Conservation (phyloP, 2,113 vertebrate species). For the Pleuronectes platessa region DNA sequence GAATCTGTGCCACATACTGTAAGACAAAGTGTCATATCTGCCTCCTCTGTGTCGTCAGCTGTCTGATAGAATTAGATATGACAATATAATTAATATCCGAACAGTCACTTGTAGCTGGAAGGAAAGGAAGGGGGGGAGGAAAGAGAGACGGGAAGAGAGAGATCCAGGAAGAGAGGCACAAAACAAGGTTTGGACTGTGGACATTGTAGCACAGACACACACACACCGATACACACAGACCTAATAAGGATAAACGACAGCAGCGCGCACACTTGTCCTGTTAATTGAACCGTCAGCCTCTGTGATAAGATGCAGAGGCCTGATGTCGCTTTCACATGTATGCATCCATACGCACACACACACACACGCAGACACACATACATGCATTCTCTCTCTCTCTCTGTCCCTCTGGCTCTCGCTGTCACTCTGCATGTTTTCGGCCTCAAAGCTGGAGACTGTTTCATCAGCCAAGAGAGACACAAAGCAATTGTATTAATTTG, state of each 20-base stretch:
- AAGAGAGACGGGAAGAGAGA: constrained; percentile 2
- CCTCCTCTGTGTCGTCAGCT: constrained; percentile 14
- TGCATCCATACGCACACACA: constrained; percentile 41
- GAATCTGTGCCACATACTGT: constrained; percentile 20
- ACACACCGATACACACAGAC: not conserved
- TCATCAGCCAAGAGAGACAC: constrained; percentile 78
- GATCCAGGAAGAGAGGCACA: constrained; percentile 17
- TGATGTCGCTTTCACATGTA: constrained; percentile 68
- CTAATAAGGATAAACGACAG: constrained; percentile 59
- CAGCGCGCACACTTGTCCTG: constrained; percentile 62
- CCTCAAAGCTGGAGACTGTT: constrained; percentile 70
- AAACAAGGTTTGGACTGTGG: constrained; percentile 21
- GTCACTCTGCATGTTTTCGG: constrained; percentile 72
- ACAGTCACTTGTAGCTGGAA: constrained; percentile 34
- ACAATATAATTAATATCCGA: constrained; percentile 59
- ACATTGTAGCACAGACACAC: constrained; percentile 9
- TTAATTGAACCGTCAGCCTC: constrained; percentile 76
- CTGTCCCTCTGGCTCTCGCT: constrained; percentile 69
- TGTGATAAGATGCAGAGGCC: constrained; percentile 68
- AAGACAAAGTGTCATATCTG: constrained; percentile 22
- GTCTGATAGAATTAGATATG: constrained; percentile 42
- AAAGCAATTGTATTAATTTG: constrained; percentile 82
- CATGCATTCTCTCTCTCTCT: constrained; percentile 40
- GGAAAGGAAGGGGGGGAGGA: constrained; percentile 8
- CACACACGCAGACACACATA: constrained; percentile 24